phyloP scores from a whole-genome alignment of 2,113 vertebrate genomes.

The Sebastes schlegelii region DNA sequence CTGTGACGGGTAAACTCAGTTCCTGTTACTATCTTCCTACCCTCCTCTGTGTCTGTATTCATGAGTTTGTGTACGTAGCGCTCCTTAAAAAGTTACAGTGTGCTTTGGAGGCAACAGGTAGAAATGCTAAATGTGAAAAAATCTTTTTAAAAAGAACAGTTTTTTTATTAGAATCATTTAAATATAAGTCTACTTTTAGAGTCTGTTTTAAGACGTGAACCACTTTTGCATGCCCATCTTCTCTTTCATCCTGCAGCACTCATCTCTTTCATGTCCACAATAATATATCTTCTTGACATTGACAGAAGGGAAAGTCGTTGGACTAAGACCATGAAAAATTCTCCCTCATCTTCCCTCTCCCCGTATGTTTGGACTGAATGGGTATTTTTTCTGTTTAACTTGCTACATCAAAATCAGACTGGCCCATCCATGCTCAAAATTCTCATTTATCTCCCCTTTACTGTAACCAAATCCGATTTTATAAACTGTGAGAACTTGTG shows the following conservation, averaged over 20 bases:
- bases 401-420: neutral
- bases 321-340: neutral
- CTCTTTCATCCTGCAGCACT: neutral
- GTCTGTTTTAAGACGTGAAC: neutral
- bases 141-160: neutral
- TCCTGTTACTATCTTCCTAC: too few species aligned
- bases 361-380: neutral
- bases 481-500: too few species aligned
- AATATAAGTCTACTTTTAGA: too few species aligned
- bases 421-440: neutral
- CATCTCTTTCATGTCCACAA: neutral
- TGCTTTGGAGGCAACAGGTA: neutral
- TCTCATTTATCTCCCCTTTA: constrained; percentile 23
- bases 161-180: neutral
- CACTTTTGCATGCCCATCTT: neutral
- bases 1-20: constrained; percentile 40
- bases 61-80: too few species aligned
- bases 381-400: neutral
- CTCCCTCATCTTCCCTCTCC: neutral
- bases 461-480: neutral
- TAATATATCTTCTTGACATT: neutral
- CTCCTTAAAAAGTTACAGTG: too few species aligned
- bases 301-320: neutral
- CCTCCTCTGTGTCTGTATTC: too few species aligned
- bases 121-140: neutral